A percentile compares a stretch with the other conserved stretches of the same genome.
phyloP scores from a whole-genome alignment of 1,140 invertebrate genomes.

The Thaumetopoea pityocampa region DNA sequence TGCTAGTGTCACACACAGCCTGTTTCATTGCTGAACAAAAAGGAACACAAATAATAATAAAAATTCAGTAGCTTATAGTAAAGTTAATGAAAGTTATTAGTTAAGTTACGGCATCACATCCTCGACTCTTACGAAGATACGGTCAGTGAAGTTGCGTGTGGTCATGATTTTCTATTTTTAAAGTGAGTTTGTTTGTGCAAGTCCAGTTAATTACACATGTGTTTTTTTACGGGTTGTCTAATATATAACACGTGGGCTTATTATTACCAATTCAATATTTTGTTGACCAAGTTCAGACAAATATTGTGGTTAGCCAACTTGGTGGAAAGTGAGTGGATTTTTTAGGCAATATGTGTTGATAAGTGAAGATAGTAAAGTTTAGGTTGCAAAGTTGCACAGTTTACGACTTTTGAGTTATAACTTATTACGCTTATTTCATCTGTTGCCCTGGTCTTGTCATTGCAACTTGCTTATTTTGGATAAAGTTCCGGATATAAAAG shows the following conservation, averaged over 20 bases:
- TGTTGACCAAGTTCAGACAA: slow-evolving; percentile 11
- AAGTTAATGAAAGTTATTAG: neutral
- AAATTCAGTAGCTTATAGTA: neutral
- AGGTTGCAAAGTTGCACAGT: slow-evolving; percentile 25
- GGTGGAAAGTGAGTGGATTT: too few relatives aligned
- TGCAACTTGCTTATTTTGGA: slow-evolving; percentile 4
- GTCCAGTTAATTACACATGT: too few relatives aligned
- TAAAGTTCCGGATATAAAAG: neutral
- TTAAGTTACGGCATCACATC: too few relatives aligned
- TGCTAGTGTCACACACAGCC: slow-evolving; percentile 9
- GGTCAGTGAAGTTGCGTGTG: too few relatives aligned
- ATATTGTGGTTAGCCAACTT: too few relatives aligned
- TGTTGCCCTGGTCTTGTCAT: slow-evolving; percentile 13
- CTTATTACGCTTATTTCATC: slow-evolving; percentile 13
- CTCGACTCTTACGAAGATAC: too few relatives aligned
- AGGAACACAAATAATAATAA: too few relatives aligned
- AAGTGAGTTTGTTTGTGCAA: too few relatives aligned
- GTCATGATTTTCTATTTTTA: too few relatives aligned
- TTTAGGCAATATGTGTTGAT: slow-evolving; percentile 24
- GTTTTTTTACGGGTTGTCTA: too few relatives aligned
- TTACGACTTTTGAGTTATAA: slow-evolving; percentile 22
- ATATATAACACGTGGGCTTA: too few relatives aligned
- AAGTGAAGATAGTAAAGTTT: slow-evolving; percentile 32
- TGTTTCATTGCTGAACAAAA: neutral
- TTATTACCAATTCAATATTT: slow-evolving; percentile 3